phyloP scores from a whole-genome alignment of 2,797 vertebrate species.

The Notamacropus eugenii region DNA sequence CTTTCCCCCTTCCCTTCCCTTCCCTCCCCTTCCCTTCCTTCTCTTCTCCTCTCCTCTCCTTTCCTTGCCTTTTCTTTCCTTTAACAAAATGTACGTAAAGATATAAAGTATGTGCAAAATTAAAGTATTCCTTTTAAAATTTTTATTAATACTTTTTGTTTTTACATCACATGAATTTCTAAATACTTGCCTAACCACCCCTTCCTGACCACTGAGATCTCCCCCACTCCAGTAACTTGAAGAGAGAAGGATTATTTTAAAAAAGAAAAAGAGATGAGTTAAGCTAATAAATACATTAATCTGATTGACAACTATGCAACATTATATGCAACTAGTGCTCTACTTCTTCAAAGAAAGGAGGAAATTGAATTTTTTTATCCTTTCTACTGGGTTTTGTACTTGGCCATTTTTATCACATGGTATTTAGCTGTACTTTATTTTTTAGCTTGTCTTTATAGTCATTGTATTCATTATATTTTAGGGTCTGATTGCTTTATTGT shows the following conservation, averaged over 20 bases:
- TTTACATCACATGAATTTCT: background rate
- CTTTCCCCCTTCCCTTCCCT: no score
- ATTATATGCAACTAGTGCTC: background rate
- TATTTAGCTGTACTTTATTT: background rate
- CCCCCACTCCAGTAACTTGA: background rate
- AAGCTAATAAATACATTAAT: background rate
- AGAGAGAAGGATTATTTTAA: background rate
- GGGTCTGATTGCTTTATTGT: background rate
- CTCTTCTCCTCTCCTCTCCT: no score
- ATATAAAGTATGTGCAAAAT: background rate
- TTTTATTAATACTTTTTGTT: background rate
- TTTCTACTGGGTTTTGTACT: background rate
- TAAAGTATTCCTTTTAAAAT: background rate
- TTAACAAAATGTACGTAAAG: background rate
- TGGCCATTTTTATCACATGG: background rate
- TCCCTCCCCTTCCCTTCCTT: no score
- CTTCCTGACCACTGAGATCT: background rate
- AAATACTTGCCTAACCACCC: background rate
- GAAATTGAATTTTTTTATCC: background rate
- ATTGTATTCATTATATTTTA: background rate
- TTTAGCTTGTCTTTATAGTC: background rate
- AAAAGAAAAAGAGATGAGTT: background rate
- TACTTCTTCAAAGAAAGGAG: background rate
- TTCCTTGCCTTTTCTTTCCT: no score
- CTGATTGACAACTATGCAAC: background rate